These are phyloP conservation scores for Epinotia bilunana DNA, from an alignment of 2,888 invertebrate genomes.

Conservation along the genomic window DNA sequence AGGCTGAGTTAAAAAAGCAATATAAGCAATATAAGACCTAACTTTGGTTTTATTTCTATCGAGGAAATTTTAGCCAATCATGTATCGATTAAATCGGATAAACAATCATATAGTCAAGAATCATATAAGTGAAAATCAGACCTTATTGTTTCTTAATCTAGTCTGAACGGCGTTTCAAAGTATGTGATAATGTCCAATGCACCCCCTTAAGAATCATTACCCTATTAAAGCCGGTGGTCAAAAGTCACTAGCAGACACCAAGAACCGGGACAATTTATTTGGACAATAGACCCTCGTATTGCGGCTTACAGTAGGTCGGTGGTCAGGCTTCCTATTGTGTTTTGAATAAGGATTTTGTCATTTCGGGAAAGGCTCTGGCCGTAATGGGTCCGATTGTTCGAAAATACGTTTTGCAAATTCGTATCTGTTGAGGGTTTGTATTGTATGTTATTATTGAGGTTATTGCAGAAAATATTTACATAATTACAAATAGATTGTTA, in stretches of 20 bases:
- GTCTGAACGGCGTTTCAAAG: too few relatives aligned
- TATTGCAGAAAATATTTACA: neutral
- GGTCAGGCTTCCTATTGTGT: conserved; percentile 50
- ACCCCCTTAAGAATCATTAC: conserved; percentile 46
- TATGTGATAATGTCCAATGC: too few relatives aligned
- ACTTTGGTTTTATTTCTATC: too few relatives aligned
- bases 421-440: neutral
- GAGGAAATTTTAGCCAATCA: too few relatives aligned
- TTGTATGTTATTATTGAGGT: neutral
- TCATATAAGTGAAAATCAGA: too few relatives aligned
- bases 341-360: conserved; percentile 52
- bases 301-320: conserved; percentile 46
- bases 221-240: conserved; percentile 49
- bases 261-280: conserved; percentile 55
- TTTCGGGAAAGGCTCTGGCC: conserved; percentile 45
- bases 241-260: conserved; percentile 52
- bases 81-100: too few relatives aligned
- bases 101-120: too few relatives aligned
- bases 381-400: conserved; percentile 28
- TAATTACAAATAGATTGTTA: neutral
- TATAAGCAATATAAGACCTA: too few relatives aligned
- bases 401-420: conserved; percentile 30
- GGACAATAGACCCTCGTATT: conserved; percentile 53
- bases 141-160: too few relatives aligned
- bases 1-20: too few relatives aligned